Evolutionary conservation across 2,888 invertebrate species (phyloP), one percentile per base, ranked within the genome.

Genomic region (Xestia sexstrigata): DNA sequence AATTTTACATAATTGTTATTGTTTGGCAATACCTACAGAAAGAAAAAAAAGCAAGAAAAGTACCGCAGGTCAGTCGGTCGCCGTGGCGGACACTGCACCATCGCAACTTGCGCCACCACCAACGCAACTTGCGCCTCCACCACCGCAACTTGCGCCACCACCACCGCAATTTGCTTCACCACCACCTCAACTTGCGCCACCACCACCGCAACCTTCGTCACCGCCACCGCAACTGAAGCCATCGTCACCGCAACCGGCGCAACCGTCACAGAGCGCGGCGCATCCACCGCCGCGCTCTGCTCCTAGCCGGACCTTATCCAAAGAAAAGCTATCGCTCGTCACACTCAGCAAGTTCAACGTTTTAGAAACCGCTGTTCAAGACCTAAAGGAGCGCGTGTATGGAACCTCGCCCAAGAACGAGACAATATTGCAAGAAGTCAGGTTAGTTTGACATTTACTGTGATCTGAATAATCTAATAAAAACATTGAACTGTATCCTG

Each of bases 341-440:
- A 96, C 96, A 0, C 83, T 93, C 9, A 96, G 95, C 92, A 96
- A 95, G 82, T 96, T 96, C 78, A 95, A 96, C 76, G 23, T 95
- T 17, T 89, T 97, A 58, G 95, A 95, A 77, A 89, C 83, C 74
- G 81, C 90, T 2, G 96, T 97, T 3, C 92, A 93, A 45, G 95
- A 96, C 67, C 84, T 97, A 15, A 94, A 92, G 82, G 93, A 92
- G 42, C 93, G 95, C 30, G 95, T 97, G 1, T 96, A 95, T 75
- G 95, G 95, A 8, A 94, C 94, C 72, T 92, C 95, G 47, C 96
- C 96, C 6, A 95, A 94, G 76, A 96, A 96, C 76, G 94, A 96
- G 80, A 91, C 93, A 2, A 93, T 96, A 79, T 88, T 97, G 71
- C 93, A 95, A 72, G 95, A 95, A 94, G 95, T 96, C 73, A 94